A percentile compares a stretch with the other conserved stretches of the same genome.
Conservation (phyloP, 2,888 invertebrate genomes). For the Coecobrya sp. region DNA sequence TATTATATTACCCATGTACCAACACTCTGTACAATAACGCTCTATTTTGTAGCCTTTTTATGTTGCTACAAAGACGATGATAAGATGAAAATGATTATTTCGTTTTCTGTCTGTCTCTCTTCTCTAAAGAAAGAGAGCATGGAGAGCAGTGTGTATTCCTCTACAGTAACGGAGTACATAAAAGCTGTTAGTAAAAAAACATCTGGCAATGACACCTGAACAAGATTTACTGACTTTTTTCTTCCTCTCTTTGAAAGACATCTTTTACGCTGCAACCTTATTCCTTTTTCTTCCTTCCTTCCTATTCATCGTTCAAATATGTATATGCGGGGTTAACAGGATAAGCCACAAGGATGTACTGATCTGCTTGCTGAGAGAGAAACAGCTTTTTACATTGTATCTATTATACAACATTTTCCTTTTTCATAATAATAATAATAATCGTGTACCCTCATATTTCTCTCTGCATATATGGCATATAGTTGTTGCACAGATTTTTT, state of each 20-base stretch:
- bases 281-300: conserved; percentile 51
- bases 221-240: conserved; percentile 80
- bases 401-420: neutral
- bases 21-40: neutral
- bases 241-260: conserved; percentile 58
- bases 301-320: conserved; percentile 35
- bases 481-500: neutral
- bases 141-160: neutral
- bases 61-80: conserved; percentile 23
- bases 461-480: neutral
- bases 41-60: neutral
- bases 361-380: neutral
- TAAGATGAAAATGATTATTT: conserved; percentile 44
- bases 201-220: conserved; percentile 81
- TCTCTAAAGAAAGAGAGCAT: neutral
- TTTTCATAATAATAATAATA: conserved; percentile 46
- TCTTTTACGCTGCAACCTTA: conserved; percentile 41
- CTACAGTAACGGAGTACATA: neutral
- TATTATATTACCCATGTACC: neutral
- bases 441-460: conserved; percentile 50
- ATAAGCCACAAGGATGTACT: conserved; percentile 33
- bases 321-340: neutral
- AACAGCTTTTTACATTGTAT: neutral
- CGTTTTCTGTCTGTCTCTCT: conserved; percentile 12
- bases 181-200: conserved; percentile 49